Conservation (phyloP, 2,797 vertebrate genomes). For the Tokudaia tokunoshimensis region DNA sequence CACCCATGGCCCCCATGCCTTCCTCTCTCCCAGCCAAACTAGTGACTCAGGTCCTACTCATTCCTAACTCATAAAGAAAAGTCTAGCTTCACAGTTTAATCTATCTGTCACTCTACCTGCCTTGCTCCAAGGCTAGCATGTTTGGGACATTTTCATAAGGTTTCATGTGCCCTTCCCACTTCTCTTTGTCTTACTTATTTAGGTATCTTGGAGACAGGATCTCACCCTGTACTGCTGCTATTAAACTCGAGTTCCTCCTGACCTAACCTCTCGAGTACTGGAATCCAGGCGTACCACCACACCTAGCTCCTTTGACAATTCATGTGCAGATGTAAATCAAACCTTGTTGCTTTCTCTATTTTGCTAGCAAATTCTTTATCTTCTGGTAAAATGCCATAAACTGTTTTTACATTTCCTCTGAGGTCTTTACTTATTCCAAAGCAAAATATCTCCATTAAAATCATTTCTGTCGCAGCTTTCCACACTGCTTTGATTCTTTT, state of each 20-base stretch:
- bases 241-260: background rate
- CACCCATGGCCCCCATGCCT: background rate
- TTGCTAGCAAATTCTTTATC: background rate
- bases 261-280: background rate
- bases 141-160: background rate
- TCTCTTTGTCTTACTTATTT: background rate
- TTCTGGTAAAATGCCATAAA: background rate
- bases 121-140: background rate
- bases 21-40: background rate
- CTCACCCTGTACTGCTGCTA: too few relatives aligned
- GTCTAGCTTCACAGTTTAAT: background rate
- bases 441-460: slow-evolving; percentile 16
- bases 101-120: background rate
- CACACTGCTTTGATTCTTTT: background rate
- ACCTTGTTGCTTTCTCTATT: background rate
- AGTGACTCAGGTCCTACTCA: slow-evolving; percentile 29
- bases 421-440: slow-evolving; percentile 4
- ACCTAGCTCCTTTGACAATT: background rate
- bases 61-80: slow-evolving; percentile 43
- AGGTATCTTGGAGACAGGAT: background rate
- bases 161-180: background rate
- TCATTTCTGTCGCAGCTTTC: background rate
- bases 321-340: background rate
- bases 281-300: background rate
- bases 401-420: slow-evolving; percentile 14